A percentile compares a stretch with the other conserved stretches of the same genome.
Evolutionary conservation across 2,888 invertebrate genomes (phyloP).

Genomic region (Polyploca ridens): DNA sequence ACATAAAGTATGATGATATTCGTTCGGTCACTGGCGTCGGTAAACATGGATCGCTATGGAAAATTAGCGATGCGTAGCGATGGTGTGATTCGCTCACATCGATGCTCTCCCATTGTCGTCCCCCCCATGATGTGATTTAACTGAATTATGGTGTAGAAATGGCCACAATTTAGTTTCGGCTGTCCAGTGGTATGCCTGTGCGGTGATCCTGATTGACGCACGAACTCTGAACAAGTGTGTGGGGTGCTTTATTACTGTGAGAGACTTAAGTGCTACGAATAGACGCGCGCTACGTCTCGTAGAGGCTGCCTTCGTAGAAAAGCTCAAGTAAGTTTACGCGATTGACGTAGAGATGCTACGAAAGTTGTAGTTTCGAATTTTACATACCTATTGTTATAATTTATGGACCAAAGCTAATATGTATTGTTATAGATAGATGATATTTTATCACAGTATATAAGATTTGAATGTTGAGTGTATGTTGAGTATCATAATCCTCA

Average conservation of each 20-base stretch:
- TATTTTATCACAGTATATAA: too few species aligned
- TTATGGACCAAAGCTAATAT: neutral
- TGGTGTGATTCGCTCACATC: conserved; percentile 83
- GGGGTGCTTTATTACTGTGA: conserved; percentile 54
- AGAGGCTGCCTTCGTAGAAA: conserved; percentile 50
- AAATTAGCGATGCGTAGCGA: conserved; percentile 79
- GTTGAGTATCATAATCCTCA: too few species aligned
- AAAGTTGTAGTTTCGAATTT: neutral
- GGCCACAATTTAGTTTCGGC: conserved; percentile 78
- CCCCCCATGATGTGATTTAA: conserved; percentile 82
- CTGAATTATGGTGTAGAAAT: conserved; percentile 81
- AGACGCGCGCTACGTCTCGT: conserved; percentile 62
- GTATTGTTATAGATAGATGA: neutral
- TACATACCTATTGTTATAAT: neutral
- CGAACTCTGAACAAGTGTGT: conserved; percentile 45
- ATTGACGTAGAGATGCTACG: conserved; percentile 14
- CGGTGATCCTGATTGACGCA: conserved; percentile 34
- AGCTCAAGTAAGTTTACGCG: conserved; percentile 63
- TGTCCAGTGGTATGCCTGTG: conserved; percentile 71
- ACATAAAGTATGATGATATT: conserved; percentile 65
- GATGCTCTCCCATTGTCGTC: conserved; percentile 81
- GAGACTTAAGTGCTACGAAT: conserved; percentile 56
- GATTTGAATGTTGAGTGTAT: neutral
- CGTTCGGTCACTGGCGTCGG: conserved; percentile 65
- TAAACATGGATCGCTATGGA: conserved; percentile 69